A percentile compares a stretch with the other conserved stretches of the same genome.
Conservation (phyloP, 2,888 invertebrate species). For the Zhuqinia jingwanae region DNA sequence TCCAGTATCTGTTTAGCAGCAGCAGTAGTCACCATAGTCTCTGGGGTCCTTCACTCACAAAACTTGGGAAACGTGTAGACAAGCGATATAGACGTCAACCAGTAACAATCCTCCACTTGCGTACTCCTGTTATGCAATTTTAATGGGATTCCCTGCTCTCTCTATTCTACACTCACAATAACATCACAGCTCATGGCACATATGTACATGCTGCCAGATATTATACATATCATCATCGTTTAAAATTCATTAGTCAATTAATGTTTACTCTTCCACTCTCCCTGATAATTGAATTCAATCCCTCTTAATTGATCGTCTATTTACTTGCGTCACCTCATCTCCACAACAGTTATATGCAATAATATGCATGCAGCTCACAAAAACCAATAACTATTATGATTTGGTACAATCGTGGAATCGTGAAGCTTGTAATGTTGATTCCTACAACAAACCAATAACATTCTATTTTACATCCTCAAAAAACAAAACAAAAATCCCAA, state of each 20-base stretch:
- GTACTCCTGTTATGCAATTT: slow-evolving; percentile 46
- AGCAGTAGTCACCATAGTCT: slow-evolving; percentile 5
- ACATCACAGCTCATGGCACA: too few relatives aligned
- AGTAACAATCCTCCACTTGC: too few relatives aligned
- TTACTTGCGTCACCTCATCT: neutral
- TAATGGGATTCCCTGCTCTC: slow-evolving; percentile 36
- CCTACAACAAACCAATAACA: too few relatives aligned
- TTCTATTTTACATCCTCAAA: too few relatives aligned
- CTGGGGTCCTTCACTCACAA: slow-evolving; percentile 12
- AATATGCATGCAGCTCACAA: neutral
- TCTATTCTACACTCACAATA: too few relatives aligned
- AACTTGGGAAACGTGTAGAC: slow-evolving; percentile 6
- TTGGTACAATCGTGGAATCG: too few relatives aligned
- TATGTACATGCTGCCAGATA: too few relatives aligned
- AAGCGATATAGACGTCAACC: slow-evolving; percentile 6
- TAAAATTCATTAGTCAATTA: slow-evolving; percentile 66
- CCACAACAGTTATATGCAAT: neutral
- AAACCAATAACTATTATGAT: too few relatives aligned
- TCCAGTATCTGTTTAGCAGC: too few relatives aligned
- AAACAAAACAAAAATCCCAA: too few relatives aligned
- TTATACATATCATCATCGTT: too few relatives aligned
- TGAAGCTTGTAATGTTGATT: too few relatives aligned
- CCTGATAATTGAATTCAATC: slow-evolving; percentile 57
- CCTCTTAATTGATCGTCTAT: slow-evolving; percentile 44
- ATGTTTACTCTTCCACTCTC: slow-evolving; percentile 53